phyloP scores from a whole-genome alignment of 2,888 invertebrate species.

The Schizotus pectinicornis region DNA sequence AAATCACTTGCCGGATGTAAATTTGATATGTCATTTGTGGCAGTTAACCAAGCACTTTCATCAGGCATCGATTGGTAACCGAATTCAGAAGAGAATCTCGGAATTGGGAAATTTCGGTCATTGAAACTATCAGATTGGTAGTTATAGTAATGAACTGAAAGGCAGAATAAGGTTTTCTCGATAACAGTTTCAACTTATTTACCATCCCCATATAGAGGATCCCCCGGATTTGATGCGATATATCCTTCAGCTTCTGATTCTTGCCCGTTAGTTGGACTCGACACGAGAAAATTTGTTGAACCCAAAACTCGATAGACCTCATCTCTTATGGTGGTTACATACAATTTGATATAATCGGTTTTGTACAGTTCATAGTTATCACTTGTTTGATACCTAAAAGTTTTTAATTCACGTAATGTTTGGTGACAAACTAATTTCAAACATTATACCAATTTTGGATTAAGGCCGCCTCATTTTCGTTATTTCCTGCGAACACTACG shows the following conservation, averaged over 20 bases:
- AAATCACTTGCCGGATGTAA: conserved; percentile 65
- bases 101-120: conserved; percentile 74
- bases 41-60: conserved; percentile 69
- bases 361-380: conserved; percentile 44
- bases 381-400: too few relatives aligned
- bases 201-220: conserved; percentile 85
- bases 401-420: too few relatives aligned
- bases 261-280: conserved; percentile 91
- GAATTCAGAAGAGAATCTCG: conserved; percentile 94
- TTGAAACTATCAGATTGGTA: conserved; percentile 84
- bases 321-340: conserved; percentile 75
- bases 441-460: conserved; percentile 74
- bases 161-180: too few relatives aligned
- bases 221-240: conserved; percentile 78
- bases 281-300: conserved; percentile 73
- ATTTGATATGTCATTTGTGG: conserved; percentile 61
- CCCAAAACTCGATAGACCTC: conserved; percentile 69
- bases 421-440: too few relatives aligned
- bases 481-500: conserved; percentile 92
- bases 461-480: conserved; percentile 93
- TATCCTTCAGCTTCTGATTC: conserved; percentile 76
- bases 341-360: conserved; percentile 81
- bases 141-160: conserved; percentile 86
- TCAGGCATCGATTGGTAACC: conserved; percentile 92
- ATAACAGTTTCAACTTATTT: conserved; percentile 31